These are phyloP conservation scores for Macroteleia sp. DNA, from an alignment of 2,888 invertebrate species.

Conservation along the genomic window DNA sequence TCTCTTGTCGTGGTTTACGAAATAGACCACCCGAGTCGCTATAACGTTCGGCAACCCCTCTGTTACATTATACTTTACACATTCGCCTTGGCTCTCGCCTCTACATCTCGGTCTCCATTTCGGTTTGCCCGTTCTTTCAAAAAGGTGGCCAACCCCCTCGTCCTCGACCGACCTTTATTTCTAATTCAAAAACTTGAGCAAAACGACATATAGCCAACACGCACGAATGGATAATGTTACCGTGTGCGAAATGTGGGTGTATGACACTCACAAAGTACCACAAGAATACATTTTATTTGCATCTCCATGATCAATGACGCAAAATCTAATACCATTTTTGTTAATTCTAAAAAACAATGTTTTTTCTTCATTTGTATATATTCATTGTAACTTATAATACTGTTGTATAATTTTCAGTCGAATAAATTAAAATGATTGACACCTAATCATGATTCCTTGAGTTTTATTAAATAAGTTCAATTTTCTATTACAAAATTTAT, in stretches of 20 bases:
- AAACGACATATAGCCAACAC: slow-evolving; percentile 49
- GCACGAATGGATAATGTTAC: slow-evolving; percentile 65
- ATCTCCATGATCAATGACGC: not conserved
- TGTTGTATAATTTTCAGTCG: too few species aligned
- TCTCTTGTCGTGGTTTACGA: slow-evolving; percentile 69
- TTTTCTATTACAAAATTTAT: too few species aligned
- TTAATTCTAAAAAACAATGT: too few species aligned
- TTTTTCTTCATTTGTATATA: too few species aligned
- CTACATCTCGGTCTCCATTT: slow-evolving; percentile 58
- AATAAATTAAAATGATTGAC: too few species aligned
- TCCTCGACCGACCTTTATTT: slow-evolving; percentile 61
- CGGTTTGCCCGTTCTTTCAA: slow-evolving; percentile 25
- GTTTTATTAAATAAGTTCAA: too few species aligned
- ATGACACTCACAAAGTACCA: not conserved
- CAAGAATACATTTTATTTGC: not conserved
- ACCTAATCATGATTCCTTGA: too few species aligned
- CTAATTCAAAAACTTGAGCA: slow-evolving; percentile 69
- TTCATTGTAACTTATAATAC: too few species aligned
- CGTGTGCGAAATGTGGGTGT: slow-evolving; percentile 29
- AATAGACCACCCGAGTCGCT: slow-evolving; percentile 80
- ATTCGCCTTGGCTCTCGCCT: slow-evolving; percentile 67
- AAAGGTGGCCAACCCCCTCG: slow-evolving; percentile 42
- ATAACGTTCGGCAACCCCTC: slow-evolving; percentile 72
- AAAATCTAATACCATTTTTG: too few species aligned
- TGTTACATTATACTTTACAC: slow-evolving; percentile 77